Conservation (phyloP, 2,113 vertebrate genomes). For the Neolamprologus variostigma region DNA sequence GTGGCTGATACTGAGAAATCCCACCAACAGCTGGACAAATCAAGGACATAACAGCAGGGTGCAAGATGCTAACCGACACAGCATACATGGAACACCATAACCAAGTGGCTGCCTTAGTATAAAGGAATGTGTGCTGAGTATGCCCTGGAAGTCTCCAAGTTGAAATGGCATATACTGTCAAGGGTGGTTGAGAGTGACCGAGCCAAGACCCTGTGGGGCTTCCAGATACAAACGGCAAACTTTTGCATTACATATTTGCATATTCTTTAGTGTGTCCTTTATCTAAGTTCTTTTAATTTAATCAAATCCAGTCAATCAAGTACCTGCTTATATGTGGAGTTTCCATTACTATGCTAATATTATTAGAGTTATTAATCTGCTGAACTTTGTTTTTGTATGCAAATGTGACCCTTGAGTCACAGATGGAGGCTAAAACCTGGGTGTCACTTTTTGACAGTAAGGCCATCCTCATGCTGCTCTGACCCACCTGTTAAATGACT, state of each 20-base stretch:
- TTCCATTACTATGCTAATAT: neutral
- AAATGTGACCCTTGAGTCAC: neutral
- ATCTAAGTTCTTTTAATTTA: neutral
- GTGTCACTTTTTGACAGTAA: conserved; percentile 14
- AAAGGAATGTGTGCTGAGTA: neutral
- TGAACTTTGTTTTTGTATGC: neutral
- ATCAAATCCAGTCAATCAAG: neutral
- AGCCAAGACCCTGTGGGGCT: neutral
- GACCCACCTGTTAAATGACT: conserved; percentile 10
- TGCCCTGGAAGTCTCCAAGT: neutral
- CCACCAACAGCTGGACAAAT: neutral
- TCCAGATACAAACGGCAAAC: neutral
- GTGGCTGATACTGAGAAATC: neutral
- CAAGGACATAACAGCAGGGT: neutral
- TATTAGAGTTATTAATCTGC: neutral
- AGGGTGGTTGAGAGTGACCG: neutral
- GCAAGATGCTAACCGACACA: neutral
- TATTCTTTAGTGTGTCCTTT: neutral
- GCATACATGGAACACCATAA: neutral
- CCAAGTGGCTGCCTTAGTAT: neutral
- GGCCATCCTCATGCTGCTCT: neutral
- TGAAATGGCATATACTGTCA: neutral
- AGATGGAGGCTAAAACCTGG: neutral
- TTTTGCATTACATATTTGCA: neutral
- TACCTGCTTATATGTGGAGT: neutral